phyloP scores from a whole-genome alignment of 2,113 vertebrate genomes.

The Myanophis thanlyinensis region DNA sequence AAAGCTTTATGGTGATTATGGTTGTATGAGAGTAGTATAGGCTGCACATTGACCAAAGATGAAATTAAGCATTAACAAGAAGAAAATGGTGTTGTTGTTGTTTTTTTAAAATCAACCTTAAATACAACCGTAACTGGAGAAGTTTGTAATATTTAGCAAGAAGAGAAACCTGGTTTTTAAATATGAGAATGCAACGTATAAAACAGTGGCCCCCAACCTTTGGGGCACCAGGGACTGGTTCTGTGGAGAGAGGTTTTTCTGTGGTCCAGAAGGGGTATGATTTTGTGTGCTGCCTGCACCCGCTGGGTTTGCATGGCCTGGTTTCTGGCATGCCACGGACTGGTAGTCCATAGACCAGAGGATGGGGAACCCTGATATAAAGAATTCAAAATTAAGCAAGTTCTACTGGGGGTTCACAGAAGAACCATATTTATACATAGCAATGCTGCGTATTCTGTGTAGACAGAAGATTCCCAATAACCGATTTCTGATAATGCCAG shows the following conservation, averaged over 20 bases:
- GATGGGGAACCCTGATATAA: neutral
- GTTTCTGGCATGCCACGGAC: too few species aligned
- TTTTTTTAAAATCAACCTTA: neutral
- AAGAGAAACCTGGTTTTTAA: neutral
- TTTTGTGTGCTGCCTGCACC: too few species aligned
- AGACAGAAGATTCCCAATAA: neutral
- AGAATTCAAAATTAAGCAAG: neutral
- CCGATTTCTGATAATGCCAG: neutral
- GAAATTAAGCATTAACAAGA: conserved; percentile 1
- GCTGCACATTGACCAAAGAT: neutral
- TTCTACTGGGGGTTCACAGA: neutral
- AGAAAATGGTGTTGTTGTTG: too few species aligned
- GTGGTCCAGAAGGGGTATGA: too few species aligned
- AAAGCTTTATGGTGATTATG: neutral
- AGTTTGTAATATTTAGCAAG: neutral
- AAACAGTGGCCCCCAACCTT: too few species aligned
- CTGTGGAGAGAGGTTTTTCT: too few species aligned
- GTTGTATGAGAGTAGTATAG: neutral
- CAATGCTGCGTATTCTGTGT: neutral
- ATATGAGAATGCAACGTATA: neutral
- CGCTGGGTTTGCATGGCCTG: too few species aligned
- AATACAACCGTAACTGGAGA: neutral
- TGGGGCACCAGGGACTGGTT: too few species aligned
- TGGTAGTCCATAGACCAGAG: too few species aligned
- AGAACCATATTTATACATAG: neutral